Base-by-base conservation (phyloP, 2,888 invertebrate species). In the Leucania comma region DNA sequence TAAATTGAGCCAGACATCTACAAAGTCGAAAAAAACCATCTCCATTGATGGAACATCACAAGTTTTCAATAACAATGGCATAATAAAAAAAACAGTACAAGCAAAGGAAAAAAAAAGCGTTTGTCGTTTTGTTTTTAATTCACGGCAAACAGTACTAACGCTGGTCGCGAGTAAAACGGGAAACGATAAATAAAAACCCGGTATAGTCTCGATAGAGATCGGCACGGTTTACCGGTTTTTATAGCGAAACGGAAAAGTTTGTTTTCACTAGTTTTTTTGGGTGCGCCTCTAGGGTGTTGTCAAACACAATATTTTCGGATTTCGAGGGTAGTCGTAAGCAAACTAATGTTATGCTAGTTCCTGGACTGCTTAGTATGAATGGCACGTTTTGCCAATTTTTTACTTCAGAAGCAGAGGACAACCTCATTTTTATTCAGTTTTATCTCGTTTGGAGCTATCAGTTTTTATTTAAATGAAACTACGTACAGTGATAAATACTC, bases 101-200 rank as follows among this genome's bases (percentile, higher is more conserved):
- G 51, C 3, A 62, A 51, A 51, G 20, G 22, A 58, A 24, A 12
- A 60, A 35, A 35, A 67, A 67, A 54, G 9, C 3, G 0, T 14
- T 53, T n/a, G 35, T 29, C 12, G 9, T 5, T 54, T 51, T 77
- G 66, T 80, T 81, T 75, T 75, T 48, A 72, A 83, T 72, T 70
- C 72, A 50, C 68, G 58, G 53, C 72, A 74, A 78, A 73, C 60
- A 62, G 60, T 63, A 66, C 70, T 58, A 69, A 62, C 72, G 54
- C 77, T 38, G 58, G 51, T 51, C 62, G 66, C 70, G 63, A 68
- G 26, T 56, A 67, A 59, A 84, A 68, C 53, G 70, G 68, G 64
- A 68, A 78, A 53, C 74, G 74, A 82, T 84, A 84, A 86, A 86
- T 79, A 86, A 85, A 84, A 84, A 67, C 58, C 83, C 77, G 78